Evolutionary conservation across 2,888 invertebrate genomes (phyloP), one percentile per base, ranked within the genome.

Genomic region (Netelia melanura): DNA sequence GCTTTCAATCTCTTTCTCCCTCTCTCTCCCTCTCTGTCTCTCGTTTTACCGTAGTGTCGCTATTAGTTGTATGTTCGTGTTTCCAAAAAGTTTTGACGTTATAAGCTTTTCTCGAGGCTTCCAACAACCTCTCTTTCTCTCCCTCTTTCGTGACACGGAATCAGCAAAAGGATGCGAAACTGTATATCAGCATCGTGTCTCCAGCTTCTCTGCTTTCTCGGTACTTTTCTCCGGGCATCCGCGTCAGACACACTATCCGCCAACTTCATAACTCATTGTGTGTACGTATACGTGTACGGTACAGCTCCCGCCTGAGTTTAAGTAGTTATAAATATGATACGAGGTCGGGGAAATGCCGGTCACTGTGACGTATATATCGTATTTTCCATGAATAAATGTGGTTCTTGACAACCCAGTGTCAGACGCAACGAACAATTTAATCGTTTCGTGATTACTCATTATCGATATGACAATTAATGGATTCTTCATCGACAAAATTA

Each of bases 41-140:
- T 64, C 54, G 43, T 38, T 71, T 21, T 43, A 10, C 64, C 76
- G 52, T 30, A 48, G 43, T n/a, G 68, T 64, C 56, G 21, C 30
- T 52, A 61, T 44, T 62, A 61, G 56, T 30, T 48, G 67, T 81
- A 56, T 70, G 67, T 78, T 52, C 52, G 72, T 67, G 72, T 61
- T 72, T 84, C 77, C 54, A 75, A 76, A 84, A 84, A 84, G 84
- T 84, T 84, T 81, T 70, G 84, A 80, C 83, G 75, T 64, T 71
- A 56, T 52, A 72, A 72, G 71, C 84, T 81, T 80, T 58, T 65
- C 79, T 23, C 65, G 58, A 62, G 43, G 5, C 8, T 54, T 48
- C 48, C 65, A 21, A n/a, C 3, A 17, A 17, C 17, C 62, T 30
- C 76, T 65, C 54, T 23, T 14, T 43, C 43, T 21, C 54, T 56